Percentiles rank a stretch among this genome's conserved stretches.
phyloP scores from a whole-genome alignment of 2,113 vertebrate species.

The Bettongia penicillata region DNA sequence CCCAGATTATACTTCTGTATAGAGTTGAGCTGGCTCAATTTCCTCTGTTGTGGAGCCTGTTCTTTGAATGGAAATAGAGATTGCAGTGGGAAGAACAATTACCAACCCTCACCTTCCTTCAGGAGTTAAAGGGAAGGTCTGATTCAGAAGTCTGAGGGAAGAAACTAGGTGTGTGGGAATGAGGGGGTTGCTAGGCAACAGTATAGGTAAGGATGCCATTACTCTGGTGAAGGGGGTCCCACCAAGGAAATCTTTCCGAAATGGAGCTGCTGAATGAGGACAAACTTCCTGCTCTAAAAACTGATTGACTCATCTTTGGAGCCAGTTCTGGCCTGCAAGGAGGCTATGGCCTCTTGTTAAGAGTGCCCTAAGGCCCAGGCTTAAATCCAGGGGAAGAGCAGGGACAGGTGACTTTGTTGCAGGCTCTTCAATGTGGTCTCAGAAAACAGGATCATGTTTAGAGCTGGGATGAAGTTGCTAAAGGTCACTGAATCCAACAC shows the following conservation, averaged over 20 bases:
- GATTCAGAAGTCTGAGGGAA: neutral
- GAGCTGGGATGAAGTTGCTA: too few species aligned
- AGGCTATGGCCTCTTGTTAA: neutral
- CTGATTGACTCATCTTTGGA: neutral
- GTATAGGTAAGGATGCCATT: neutral
- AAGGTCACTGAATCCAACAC: neutral
- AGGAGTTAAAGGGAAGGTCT: neutral
- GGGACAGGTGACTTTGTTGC: neutral
- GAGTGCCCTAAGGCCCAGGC: accelerated
- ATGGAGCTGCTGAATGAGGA: neutral
- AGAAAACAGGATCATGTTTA: accelerated
- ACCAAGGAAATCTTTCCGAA: neutral
- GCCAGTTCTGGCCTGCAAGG: neutral
- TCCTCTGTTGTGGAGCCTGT: neutral
- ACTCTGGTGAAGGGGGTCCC: neutral
- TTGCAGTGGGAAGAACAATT: neutral
- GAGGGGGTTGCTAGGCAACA: neutral
- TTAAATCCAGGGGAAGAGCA: neutral
- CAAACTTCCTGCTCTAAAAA: neutral
- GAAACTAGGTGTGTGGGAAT: neutral
- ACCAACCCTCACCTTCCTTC: neutral
- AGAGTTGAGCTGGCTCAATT: neutral
- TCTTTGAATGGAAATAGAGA: neutral
- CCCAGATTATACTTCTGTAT: neutral
- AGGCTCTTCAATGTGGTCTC: too few species aligned